Percentiles rank a stretch among this genome's conserved stretches.
Evolutionary conservation across 2,888 invertebrate species (phyloP).

Genomic region (Meganola albula): DNA sequence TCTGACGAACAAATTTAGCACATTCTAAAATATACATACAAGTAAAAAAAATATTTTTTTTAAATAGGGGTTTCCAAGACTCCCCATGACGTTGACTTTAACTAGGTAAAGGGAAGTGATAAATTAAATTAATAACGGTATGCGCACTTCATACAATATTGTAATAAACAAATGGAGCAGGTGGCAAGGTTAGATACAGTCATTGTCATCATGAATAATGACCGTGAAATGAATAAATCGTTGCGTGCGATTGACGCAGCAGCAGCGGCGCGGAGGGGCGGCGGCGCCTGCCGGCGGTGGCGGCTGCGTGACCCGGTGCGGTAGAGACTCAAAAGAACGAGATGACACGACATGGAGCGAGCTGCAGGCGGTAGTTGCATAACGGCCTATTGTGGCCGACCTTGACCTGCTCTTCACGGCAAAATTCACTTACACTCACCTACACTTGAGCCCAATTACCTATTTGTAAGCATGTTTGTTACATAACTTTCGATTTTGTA

Average conservation of each 20-base stretch:
- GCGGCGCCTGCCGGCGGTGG: slow-evolving; percentile 1
- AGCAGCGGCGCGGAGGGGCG: too few relatives aligned
- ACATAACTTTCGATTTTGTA: slow-evolving; percentile 22
- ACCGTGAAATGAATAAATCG: slow-evolving; percentile 27
- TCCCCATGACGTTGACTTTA: too few relatives aligned
- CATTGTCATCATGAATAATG: slow-evolving; percentile 20
- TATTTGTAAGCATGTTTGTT: slow-evolving; percentile 27
- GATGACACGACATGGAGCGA: slow-evolving; percentile 33
- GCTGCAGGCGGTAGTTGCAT: slow-evolving; percentile 47
- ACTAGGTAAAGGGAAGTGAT: too few relatives aligned
- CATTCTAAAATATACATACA: too few relatives aligned
- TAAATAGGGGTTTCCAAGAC: too few relatives aligned
- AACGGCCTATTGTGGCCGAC: slow-evolving; percentile 54
- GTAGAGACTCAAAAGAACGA: slow-evolving; percentile 30
- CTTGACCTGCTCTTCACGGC: slow-evolving; percentile 67
- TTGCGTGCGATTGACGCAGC: slow-evolving; percentile 9
- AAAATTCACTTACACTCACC: slow-evolving; percentile 55
- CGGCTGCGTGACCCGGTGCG: slow-evolving; percentile 10
- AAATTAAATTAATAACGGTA: too few relatives aligned
- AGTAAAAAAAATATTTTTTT: too few relatives aligned
- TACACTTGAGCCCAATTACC: slow-evolving; percentile 46
- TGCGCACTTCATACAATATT: too few relatives aligned
- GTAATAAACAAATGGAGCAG: slow-evolving; percentile 23
- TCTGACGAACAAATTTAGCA: too few relatives aligned
- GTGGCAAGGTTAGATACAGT: slow-evolving; percentile 32